Evolutionary conservation across 2,797 vertebrate species (phyloP).

Genomic region (Champsocephalus esox): DNA sequence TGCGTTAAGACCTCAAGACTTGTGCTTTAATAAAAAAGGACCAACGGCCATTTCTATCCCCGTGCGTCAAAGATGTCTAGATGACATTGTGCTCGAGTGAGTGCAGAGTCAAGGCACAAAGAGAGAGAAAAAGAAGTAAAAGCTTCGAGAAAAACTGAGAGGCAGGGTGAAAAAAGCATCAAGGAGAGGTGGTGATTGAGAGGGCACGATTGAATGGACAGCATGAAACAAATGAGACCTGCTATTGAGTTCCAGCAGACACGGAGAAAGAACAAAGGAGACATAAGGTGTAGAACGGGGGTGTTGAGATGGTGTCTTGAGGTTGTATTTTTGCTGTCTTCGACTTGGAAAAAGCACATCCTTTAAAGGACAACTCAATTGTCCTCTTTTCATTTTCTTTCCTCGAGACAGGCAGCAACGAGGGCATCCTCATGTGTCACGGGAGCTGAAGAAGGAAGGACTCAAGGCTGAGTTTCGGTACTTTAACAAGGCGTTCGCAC

Average conservation of each 20-base stretch:
- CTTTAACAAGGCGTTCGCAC: constrained; percentile 51
- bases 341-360: constrained; percentile 9
- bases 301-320: constrained; percentile 24
- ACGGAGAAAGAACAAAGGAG: constrained; percentile 2
- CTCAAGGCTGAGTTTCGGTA: constrained; percentile 35
- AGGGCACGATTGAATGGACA: constrained; percentile 38
- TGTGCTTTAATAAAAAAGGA: constrained; percentile 43
- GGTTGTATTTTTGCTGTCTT: background rate
- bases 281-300: constrained; percentile 19
- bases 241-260: constrained; percentile 17
- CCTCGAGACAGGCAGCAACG: constrained; percentile 31
- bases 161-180: constrained; percentile 39
- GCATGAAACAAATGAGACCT: constrained; percentile 55
- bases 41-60: constrained; percentile 15
- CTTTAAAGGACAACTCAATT: constrained; percentile 43
- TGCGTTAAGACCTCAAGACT: constrained; percentile 25
- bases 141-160: constrained; percentile 9
- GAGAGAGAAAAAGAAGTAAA: constrained; percentile 25
- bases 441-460: constrained; percentile 41
- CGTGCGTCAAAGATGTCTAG: constrained; percentile 13
- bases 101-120: constrained; percentile 17
- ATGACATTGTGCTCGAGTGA: constrained; percentile 9
- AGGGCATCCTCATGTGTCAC: constrained; percentile 39
- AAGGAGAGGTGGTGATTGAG: constrained; percentile 40
- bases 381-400: constrained; percentile 28